These are phyloP conservation scores for Cyrtodaria siliqua DNA, from an alignment of 2,888 invertebrate genomes.

Conservation along the genomic window DNA sequence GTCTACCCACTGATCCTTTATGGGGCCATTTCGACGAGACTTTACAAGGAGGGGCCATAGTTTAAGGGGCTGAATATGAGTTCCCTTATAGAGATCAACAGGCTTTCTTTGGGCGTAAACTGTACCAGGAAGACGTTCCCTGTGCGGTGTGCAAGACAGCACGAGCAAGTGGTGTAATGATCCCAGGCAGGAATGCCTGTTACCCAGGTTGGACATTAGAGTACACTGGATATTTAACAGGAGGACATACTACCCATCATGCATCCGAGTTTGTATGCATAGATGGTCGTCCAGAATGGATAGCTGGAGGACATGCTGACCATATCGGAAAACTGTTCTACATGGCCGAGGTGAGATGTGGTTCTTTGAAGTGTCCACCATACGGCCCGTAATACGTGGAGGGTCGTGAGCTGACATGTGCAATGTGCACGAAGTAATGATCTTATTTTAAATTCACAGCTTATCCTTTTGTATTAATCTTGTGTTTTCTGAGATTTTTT, in stretches of 20 bases:
- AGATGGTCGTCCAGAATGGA: neutral
- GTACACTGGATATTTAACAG: neutral
- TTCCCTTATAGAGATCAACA: neutral
- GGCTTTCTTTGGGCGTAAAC: neutral
- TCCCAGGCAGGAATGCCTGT: constrained; percentile 7
- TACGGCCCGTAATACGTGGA: neutral
- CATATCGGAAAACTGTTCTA: constrained; percentile 7
- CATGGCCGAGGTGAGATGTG: constrained; percentile 12
- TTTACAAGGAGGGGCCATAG: neutral
- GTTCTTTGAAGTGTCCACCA: neutral
- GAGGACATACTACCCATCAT: neutral
- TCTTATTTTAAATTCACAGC: too few relatives aligned
- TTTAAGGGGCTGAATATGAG: constrained; percentile 13
- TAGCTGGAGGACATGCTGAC: neutral
- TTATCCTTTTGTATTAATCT: too few relatives aligned
- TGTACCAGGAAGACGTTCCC: constrained; percentile 1
- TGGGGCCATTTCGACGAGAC: neutral
- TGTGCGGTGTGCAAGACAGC: constrained; percentile 5
- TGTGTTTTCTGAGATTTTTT: too few relatives aligned
- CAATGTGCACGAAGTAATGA: neutral
- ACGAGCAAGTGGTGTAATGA: neutral
- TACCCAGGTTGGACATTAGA: constrained; percentile 15
- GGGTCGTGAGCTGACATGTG: neutral
- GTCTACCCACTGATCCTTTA: neutral
- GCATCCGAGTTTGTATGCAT: constrained; percentile 20